A percentile compares a stretch with the other conserved stretches of the same genome.
Evolutionary conservation across 2,113 vertebrate species (phyloP).

Genomic region (Xenopus borealis): DNA sequence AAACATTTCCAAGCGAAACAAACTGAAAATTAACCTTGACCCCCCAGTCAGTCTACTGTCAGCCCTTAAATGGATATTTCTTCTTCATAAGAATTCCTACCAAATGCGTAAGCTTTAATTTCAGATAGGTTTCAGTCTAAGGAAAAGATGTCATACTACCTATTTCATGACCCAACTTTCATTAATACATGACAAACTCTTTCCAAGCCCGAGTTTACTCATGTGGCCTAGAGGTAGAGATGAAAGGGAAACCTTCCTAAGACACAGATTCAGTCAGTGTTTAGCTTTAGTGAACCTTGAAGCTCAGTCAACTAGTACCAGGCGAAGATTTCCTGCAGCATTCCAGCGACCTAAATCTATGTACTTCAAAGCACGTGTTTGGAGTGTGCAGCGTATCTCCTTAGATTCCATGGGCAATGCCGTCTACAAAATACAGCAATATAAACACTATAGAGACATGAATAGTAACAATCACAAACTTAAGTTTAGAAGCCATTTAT

Average conservation of each 20-base stretch:
- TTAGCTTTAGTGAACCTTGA: not conserved
- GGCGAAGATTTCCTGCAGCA: not conserved
- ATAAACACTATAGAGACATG: not conserved
- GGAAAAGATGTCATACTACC: not conserved
- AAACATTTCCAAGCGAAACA: no score
- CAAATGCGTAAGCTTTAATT: not conserved
- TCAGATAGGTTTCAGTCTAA: not conserved
- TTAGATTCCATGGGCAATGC: not conserved
- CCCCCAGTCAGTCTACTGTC: no score
- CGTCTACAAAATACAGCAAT: not conserved
- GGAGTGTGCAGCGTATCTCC: not conserved
- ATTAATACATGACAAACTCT: not conserved
- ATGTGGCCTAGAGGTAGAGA: not conserved
- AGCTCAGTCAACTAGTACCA: conserved; percentile 5
- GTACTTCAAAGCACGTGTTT: not conserved
- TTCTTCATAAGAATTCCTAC: no score
- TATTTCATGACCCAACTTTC: not conserved
- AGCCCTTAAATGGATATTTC: no score
- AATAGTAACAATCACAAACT: not conserved
- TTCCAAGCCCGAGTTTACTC: not conserved
- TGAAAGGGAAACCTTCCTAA: not conserved
- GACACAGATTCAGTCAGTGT: conserved; percentile 2
- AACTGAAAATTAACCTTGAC: no score
- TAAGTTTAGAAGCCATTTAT: not conserved
- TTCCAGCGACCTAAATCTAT: not conserved